Base-by-base conservation (phyloP, 2,888 invertebrate species). In the Xestia ashworthii region DNA sequence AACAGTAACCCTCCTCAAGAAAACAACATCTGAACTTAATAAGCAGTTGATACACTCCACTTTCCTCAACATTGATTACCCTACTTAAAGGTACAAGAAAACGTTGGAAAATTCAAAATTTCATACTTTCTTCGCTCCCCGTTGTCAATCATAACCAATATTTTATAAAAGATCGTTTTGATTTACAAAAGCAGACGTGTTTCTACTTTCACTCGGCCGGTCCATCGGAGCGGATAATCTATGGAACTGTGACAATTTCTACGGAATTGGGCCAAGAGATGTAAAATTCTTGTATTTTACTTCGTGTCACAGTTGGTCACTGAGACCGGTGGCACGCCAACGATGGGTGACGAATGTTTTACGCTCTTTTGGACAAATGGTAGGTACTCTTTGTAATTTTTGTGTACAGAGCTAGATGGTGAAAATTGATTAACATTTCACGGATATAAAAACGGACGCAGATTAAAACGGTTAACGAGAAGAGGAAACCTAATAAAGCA, bases 231-330 rank as follows among this genome's bases (percentile, higher is more conserved):
- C 92, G 88, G 82, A 90, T 91, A 92, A 92, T 91, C 78, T 86
- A 85, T 84, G 87, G 82, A 87, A 87, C 88, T 89, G 90, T 89
- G 91, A 93, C 93, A 93, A 91, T 93, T 93, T 91, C 90, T 87
- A 87, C 89, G 86, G 85, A 91, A 93, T 92, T 91, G 89, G 90
- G 90, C 82, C 86, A 78, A 89, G 87, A 90, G 89, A 91, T 89
- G 89, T 73, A 86, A 89, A 89, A 89, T 88, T 87, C 67, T 83
- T 84, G 74, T 77, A 76, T 87, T 86, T 80, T 74, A 77, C 38
- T 62, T 80, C 71, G 86, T 82, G 78, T 81, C 85, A 80, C 55
- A 76, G 72, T 82, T 80, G 79, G 68, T n/a, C 46, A 79, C 82
- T 86, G 88, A 76, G 72, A 88, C 88, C 84, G 87, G 86, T 81